A percentile compares a stretch with the other conserved stretches of the same genome.
phyloP scores from a whole-genome alignment of 2,888 invertebrate species.

The Rugalucina vietnamica region DNA sequence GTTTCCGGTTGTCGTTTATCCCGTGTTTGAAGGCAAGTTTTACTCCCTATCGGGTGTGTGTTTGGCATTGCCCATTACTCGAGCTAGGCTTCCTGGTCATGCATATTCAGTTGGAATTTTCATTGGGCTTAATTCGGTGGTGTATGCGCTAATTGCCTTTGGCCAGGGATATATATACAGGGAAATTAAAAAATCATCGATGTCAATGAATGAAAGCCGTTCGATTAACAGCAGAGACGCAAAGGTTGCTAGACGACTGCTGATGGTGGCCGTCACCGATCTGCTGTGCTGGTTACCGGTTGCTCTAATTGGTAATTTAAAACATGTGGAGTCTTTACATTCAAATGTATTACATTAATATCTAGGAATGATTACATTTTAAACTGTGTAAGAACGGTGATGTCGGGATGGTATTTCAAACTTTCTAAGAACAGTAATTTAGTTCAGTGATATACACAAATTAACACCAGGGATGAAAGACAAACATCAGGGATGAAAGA shows the following conservation, averaged over 20 bases:
- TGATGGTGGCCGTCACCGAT: slow-evolving; percentile 75
- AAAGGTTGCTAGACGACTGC: slow-evolving; percentile 76
- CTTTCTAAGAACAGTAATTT: too few species aligned
- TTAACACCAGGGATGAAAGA: too few species aligned
- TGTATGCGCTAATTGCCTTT: slow-evolving; percentile 75
- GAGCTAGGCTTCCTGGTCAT: slow-evolving; percentile 80
- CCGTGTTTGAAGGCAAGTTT: slow-evolving; percentile 77
- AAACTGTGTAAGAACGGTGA: too few species aligned
- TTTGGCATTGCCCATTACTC: slow-evolving; percentile 80
- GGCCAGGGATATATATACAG: slow-evolving; percentile 80
- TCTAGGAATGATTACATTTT: too few species aligned
- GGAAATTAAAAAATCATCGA: slow-evolving; percentile 57
- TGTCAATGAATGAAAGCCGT: slow-evolving; percentile 14
- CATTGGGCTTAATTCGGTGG: slow-evolving; percentile 76
- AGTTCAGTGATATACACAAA: too few species aligned
- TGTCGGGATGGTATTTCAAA: too few species aligned
- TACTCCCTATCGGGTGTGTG: slow-evolving; percentile 79
- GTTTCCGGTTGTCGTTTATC: slow-evolving; percentile 74
- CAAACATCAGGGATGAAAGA: too few species aligned
- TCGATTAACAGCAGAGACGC: slow-evolving; percentile 49
- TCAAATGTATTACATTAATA: too few species aligned
- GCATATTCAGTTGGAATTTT: slow-evolving; percentile 80
- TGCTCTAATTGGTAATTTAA: slow-evolving; percentile 49
- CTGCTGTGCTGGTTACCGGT: slow-evolving; percentile 79
- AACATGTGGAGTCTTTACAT: too few species aligned